These are phyloP conservation scores for Apodemus sylvaticus DNA, from an alignment of 2,113 vertebrate species.

Conservation along the genomic window DNA sequence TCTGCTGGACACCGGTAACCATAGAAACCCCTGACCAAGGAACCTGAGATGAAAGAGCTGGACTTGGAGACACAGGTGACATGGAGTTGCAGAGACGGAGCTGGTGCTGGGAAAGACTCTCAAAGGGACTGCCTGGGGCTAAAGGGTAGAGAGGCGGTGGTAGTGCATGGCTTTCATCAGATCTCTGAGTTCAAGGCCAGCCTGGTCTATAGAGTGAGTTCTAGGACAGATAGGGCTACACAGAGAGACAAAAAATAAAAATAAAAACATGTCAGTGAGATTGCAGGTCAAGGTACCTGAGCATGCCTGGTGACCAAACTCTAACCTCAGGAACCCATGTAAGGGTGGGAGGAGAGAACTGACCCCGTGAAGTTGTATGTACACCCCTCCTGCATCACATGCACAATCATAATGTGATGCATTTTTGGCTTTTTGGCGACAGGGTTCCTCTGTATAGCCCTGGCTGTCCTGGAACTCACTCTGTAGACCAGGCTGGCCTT, in stretches of 20 bases:
- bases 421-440: no score
- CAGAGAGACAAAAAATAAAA: background rate
- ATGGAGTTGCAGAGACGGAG: background rate
- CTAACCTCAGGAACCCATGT: background rate
- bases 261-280: background rate
- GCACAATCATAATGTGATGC: background rate
- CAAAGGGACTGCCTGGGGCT: background rate
- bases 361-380: background rate
- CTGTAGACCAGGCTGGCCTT: no score
- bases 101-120: background rate
- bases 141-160: background rate
- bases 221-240: background rate
- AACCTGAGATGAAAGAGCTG: background rate
- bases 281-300: background rate
- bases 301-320: background rate
- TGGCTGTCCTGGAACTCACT: no score
- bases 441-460: no score
- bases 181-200: background rate
- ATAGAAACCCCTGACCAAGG: background rate
- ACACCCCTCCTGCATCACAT: background rate
- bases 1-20: background rate
- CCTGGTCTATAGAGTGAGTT: background rate
- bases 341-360: background rate
- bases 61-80: background rate
- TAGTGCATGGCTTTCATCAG: background rate